Percentiles rank a stretch among this genome's conserved stretches.
phyloP scores from a whole-genome alignment of 2,888 invertebrate genomes.

The Hybos culiciformis region DNA sequence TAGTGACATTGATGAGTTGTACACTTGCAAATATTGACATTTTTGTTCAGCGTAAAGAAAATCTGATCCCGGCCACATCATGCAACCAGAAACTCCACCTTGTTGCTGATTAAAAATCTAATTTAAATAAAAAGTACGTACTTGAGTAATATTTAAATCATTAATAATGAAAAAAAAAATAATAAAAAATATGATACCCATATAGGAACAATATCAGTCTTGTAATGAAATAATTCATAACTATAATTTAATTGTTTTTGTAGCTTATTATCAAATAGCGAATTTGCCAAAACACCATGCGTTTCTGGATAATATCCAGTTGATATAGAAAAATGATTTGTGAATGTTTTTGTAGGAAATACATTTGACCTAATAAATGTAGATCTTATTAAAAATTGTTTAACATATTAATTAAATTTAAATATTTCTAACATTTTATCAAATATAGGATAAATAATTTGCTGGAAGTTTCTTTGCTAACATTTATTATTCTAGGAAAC shows the following conservation, averaged over 20 bases:
- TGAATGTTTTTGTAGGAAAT: conserved; percentile 57
- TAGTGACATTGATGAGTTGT: conserved; percentile 36
- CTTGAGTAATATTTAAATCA: too few relatives aligned
- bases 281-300: conserved; percentile 55
- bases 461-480: too few relatives aligned
- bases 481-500: too few relatives aligned
- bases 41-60: conserved; percentile 39
- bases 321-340: conserved; percentile 58
- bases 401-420: too few relatives aligned
- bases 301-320: conserved; percentile 53
- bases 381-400: too few relatives aligned
- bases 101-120: conserved; percentile 44
- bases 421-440: too few relatives aligned
- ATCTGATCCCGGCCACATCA: conserved; percentile 58
- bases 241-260: conserved; percentile 25
- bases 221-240: conserved; percentile 41
- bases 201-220: conserved; percentile 41
- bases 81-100: conserved; percentile 44
- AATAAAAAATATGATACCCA: too few relatives aligned
- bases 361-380: conserved; percentile 38
- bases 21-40: conserved; percentile 36
- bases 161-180: too few relatives aligned
- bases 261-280: conserved; percentile 40
- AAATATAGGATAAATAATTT: too few relatives aligned
- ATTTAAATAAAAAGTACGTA: too few relatives aligned